Evolutionary conservation across 2,113 vertebrate species (phyloP).

Genomic region (Pluvianellus socialis): DNA sequence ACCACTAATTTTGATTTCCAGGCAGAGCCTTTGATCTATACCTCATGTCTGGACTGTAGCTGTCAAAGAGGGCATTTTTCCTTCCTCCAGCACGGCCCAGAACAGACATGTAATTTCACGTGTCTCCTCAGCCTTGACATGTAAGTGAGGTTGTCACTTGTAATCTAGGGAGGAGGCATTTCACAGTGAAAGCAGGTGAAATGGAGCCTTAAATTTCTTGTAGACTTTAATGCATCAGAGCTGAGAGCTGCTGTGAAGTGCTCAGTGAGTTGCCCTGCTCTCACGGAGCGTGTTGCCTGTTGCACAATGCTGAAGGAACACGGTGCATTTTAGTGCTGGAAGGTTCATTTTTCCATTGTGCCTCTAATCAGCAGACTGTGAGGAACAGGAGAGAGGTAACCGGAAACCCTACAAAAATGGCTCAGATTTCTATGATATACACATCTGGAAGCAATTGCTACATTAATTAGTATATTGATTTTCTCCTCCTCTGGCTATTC

Average conservation of each 20-base stretch:
- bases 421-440: background rate
- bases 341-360: background rate
- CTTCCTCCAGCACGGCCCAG: background rate
- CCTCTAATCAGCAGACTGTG: background rate
- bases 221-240: background rate
- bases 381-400: background rate
- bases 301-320: rapidly evolving
- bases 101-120: background rate
- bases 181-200: slow-evolving; percentile 12
- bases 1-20: background rate
- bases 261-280: background rate
- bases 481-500: background rate
- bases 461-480: slow-evolving; percentile 24
- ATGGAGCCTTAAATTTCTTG: slow-evolving; percentile 13
- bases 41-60: background rate
- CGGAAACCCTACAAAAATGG: background rate
- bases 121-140: slow-evolving; percentile 8
- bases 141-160: background rate
- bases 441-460: background rate
- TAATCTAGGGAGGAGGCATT: background rate
- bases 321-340: background rate
- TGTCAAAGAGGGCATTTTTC: background rate
- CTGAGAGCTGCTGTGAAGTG: background rate
- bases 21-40: background rate
- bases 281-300: rapidly evolving